Base-by-base conservation (phyloP, 2,113 vertebrate species). In the Lucifuga dentata region DNA sequence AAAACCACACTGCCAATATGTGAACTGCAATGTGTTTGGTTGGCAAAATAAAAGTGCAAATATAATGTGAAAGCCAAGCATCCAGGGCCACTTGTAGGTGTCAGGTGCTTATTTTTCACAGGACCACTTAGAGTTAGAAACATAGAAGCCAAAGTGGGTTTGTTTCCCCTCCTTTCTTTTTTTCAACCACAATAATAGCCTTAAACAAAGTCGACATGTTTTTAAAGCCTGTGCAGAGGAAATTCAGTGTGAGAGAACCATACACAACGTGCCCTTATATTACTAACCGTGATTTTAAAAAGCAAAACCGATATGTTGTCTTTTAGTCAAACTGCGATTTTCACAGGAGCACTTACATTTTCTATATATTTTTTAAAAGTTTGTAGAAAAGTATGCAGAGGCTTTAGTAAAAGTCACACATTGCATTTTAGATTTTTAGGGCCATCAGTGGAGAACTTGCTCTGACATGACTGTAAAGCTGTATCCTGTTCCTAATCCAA, bases 391-490 rank as follows among this genome's bases (percentile, higher is more conserved):
- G 48, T 17, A 11, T 36, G 36, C 8, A 48, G 45, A 29, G 48
- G 29, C 35, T 8, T 67, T 36, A 71, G 19, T 36, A 15, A 43
- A 64, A 12, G 17, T 63, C 41, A 68, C 53, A 16, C 67, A 55
- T 52, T 49, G 41, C 29, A 61, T 65, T 59, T 70, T 35, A 38
- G 16, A 11, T 33, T 74, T 75, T 75, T 11, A 53, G 26, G 74
- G 33, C 24, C 4, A 11, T 24, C n/a, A 76, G 68, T 50, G 16
- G 35, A 65, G 53, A 76, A 85, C 53, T 9, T 21, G 3, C 38
- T 76, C 43, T 24, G 45, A 68, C 63, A 86, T 19, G 10, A 60
- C 80, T 73, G n/a, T n/a, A n/a, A n/a, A 75, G 59, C 35, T 57
- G 39, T 21, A 58, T 60, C 26, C 57, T 32, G 36, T 51, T 58